These are phyloP conservation scores for Chrosomus eos DNA, from an alignment of 2,797 vertebrate genomes.

Conservation along the genomic window DNA sequence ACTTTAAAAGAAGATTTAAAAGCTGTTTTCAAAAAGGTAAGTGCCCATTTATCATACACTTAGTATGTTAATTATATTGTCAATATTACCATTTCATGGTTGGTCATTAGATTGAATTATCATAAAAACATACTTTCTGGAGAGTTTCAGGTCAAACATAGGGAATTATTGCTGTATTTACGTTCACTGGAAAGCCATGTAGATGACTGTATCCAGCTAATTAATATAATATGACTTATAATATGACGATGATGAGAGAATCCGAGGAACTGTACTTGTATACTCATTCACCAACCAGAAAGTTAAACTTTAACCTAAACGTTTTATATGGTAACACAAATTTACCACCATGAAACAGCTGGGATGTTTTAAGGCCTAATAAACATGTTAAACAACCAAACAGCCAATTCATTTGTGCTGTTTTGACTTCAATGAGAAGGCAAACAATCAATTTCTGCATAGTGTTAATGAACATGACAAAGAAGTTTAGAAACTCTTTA, in stretches of 20 bases:
- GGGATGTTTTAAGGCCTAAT: background rate
- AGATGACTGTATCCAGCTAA: background rate
- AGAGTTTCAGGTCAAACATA: background rate
- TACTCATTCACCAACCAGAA: background rate
- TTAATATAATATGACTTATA: background rate
- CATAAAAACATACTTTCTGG: background rate
- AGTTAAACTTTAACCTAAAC: background rate
- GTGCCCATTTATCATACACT: background rate
- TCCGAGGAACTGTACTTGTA: background rate
- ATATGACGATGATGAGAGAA: background rate
- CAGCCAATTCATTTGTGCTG: background rate
- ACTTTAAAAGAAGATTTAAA: background rate
- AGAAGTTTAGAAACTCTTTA: background rate
- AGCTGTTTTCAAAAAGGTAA: constrained; percentile 18
- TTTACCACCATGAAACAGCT: background rate
- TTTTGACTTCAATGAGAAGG: background rate
- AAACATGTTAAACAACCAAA: background rate
- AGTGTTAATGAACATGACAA: background rate
- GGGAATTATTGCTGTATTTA: background rate
- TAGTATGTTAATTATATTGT: background rate
- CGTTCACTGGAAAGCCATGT: background rate
- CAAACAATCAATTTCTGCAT: background rate
- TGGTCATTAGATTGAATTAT: background rate
- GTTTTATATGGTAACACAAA: background rate
- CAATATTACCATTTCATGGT: background rate